Evolutionary conservation across 2,797 vertebrate genomes (phyloP), one percentile per base, ranked within the genome.

Genomic region (Nannoperca obscura): DNA sequence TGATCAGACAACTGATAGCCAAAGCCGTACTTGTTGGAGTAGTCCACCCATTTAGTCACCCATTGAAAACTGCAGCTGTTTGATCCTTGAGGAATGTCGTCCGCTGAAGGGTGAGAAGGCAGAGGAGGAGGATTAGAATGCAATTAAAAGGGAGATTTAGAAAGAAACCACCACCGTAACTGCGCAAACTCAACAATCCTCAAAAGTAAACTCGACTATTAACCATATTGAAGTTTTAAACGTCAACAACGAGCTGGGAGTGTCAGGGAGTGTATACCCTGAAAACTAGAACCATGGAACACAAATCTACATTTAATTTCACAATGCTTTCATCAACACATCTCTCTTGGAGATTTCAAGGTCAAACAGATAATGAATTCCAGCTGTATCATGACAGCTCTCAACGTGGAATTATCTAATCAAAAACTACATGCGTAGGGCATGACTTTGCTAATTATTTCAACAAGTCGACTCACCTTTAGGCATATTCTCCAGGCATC

Each of bases 31-130:
- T 99, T 99, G 93, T 99, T 99, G 62, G 98, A 99, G 84, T 99
- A 99, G 93, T 99, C 98, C 74, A 99, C 98, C 98, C 98, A 99
- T 90, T 99, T 99, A 71, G 98, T 99, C 90, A 99, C 98, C 98
- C 98, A 99, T 66, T 98, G 98, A 89, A 99, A 97, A 64, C 91
- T 97, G 36, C 94, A 88, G 87, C 94, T 94, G 73, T 96, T 90
- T 71, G 96, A 95, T 75, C 96, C 94, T 82, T 96, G 96, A 71
- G 98, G 97, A 83, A 97, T 95, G 84, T 93, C 91, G 32, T 96
- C 96, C 2, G 95, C 96, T 96, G 88, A 12, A 69, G 64, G 65
- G 70, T 7, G 77, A 64, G 53, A 84, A 77, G 38, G 81, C 46
- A 80, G 27, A 69, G 47, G 20, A 57, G 47, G 64, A 76, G 75